Evolutionary conservation across 2,888 invertebrate species (phyloP), one percentile per base, ranked within the genome.

Genomic region (Eupithecia subfuscata): DNA sequence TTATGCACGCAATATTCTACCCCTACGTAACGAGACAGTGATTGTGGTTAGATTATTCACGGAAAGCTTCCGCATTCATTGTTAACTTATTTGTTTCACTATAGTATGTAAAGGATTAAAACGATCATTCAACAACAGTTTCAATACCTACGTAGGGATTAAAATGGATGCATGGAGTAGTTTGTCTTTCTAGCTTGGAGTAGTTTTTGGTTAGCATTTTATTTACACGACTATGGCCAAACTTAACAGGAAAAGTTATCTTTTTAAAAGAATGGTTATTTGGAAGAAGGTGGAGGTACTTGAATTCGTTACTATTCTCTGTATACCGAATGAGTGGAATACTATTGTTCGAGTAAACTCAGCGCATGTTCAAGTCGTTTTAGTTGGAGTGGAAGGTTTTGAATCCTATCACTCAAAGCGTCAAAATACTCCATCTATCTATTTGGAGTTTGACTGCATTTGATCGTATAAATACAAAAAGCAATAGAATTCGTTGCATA

Each of bases 1-100:
- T 69, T 67, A 65, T 73, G 70, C 79, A 80, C 77, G 76, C 79
- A 79, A 78, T 73, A 73, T 73, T 75, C 69, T 70, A 77, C 79
- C 79, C 72, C 78, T 75, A 75, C 73, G 48, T 73, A 77, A 71
- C 78, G 25, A 74, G 76, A 78, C 74, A 80, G 73, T 75, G 60
- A 78, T 77, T 77, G 71, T 76, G 73, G 78, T 68, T 69, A 72
- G 76, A 78, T 75, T 78, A 78, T 76, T 78, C 75, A 76, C 69
- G 69, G 72, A 40, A 70, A 43, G 64, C 74, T 75, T 75, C 48
- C 73, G 70, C 76, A 68, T 76, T 75, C 70, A 74, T 71, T 65
- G 37, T 45, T 45, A 16, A 48, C 43, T 73, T 43, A 25, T 60
- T 37, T 63, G 45, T 30, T 60, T 60, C 63, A n/a, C 70, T 63